Evolutionary conservation across 2,888 invertebrate genomes (phyloP).

Genomic region (Pristionchus fissidentatus): DNA sequence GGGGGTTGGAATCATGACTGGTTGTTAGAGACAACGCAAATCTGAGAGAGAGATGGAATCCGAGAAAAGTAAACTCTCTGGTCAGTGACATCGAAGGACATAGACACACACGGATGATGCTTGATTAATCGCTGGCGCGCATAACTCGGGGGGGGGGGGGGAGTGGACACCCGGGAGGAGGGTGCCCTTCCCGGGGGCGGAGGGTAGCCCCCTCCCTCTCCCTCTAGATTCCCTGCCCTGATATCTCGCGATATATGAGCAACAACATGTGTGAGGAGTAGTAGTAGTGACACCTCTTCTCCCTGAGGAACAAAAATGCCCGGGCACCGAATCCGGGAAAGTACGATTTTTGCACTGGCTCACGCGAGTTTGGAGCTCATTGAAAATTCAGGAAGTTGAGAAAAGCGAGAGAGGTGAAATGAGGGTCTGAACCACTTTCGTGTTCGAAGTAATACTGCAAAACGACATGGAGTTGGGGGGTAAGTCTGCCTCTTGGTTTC

Average conservation of each 20-base stretch:
- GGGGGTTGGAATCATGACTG: not conserved
- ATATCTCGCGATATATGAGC: not conserved
- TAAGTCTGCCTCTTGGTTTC: conserved; percentile 24
- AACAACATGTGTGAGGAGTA: conserved; percentile 34
- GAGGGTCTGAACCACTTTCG: not conserved
- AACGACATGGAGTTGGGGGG: not conserved
- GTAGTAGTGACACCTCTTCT: conserved; percentile 28
- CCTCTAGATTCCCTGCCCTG: conserved; percentile 27
- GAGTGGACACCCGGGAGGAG: conserved; percentile 2
- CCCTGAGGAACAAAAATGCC: too few relatives aligned
- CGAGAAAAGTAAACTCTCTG: conserved; percentile 16
- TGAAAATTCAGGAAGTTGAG: conserved; percentile 24
- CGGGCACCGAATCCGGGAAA: not conserved
- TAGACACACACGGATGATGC: conserved; percentile 5
- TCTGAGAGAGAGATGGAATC: not conserved
- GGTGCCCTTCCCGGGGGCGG: too few relatives aligned
- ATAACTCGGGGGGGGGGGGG: conserved; percentile 22
- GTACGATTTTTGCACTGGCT: not conserved
- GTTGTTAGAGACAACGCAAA: not conserved
- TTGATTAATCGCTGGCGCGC: conserved; percentile 35
- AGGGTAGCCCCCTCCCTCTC: too few relatives aligned
- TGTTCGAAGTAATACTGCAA: not conserved
- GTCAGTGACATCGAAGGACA: not conserved
- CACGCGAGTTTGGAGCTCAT: not conserved
- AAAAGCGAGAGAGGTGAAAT: not conserved